Evolutionary conservation across 2,797 vertebrate genomes (phyloP).

Genomic region (Sebastes oblongus): DNA sequence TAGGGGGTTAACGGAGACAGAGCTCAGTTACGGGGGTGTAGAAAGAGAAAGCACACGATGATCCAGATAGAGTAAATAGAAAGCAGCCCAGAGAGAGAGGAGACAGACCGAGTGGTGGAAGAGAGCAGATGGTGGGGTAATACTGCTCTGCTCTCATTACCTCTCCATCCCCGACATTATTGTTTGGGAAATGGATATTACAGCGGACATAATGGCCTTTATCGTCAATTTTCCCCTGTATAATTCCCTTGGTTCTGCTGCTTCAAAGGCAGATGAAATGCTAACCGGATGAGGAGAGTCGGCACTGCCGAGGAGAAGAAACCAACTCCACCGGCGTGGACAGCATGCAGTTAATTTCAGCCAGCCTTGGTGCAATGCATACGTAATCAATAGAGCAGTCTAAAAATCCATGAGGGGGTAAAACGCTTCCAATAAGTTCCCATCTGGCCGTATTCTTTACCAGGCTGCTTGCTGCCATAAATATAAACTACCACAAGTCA

Average conservation of each 20-base stretch:
- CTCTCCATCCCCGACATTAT: conserved; percentile 67
- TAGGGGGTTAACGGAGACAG: conserved; percentile 24
- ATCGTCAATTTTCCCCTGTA: conserved; percentile 64
- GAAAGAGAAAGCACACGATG: conserved; percentile 21
- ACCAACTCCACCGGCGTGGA: conserved; percentile 15
- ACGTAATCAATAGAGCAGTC: conserved; percentile 63
- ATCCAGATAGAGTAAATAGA: conserved; percentile 44
- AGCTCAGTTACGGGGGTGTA: background rate
- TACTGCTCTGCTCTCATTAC: conserved; percentile 67
- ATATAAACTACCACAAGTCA: conserved; percentile 20
- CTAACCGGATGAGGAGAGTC: conserved; percentile 32
- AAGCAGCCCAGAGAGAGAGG: conserved; percentile 36
- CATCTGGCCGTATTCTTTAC: conserved; percentile 48
- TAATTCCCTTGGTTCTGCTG: conserved; percentile 66
- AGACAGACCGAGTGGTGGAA: conserved; percentile 29
- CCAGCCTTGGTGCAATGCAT: conserved; percentile 39
- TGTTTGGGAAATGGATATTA: conserved; percentile 76
- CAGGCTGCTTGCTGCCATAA: conserved; percentile 17
- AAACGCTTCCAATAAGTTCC: conserved; percentile 51
- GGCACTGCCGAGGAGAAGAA: conserved; percentile 15
- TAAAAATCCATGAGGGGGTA: conserved; percentile 61
- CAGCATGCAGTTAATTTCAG: conserved; percentile 29
- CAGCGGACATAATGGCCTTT: conserved; percentile 69
- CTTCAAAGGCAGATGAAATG: conserved; percentile 65
- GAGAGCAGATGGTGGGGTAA: conserved; percentile 69